These are phyloP conservation scores for Nephotettix cincticeps DNA, from an alignment of 1,140 invertebrate genomes.

Conservation along the genomic window DNA sequence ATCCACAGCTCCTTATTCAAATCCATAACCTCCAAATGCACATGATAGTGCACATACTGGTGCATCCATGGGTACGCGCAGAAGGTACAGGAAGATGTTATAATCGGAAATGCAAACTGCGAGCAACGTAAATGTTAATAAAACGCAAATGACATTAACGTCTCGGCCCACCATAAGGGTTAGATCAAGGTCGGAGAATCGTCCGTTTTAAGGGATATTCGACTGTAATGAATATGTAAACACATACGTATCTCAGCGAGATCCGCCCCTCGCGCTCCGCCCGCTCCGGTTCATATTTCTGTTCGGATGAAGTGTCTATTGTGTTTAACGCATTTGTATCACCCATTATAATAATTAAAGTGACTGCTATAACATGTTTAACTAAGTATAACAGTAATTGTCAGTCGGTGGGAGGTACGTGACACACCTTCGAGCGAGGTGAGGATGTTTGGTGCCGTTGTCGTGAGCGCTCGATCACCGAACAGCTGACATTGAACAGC, in stretches of 20 bases:
- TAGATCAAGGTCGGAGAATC: constrained; percentile 1
- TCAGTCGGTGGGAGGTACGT: too few relatives aligned
- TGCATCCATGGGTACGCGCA: too few relatives aligned
- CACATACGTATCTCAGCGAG: not conserved
- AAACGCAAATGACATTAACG: not conserved
- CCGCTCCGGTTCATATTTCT: not conserved
- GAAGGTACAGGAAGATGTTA: too few relatives aligned
- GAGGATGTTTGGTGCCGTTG: too few relatives aligned
- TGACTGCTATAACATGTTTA: constrained; percentile 6
- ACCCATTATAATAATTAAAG: constrained; percentile 1
- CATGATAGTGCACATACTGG: too few relatives aligned
- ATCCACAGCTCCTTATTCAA: too few relatives aligned
- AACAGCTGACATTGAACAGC: too few relatives aligned
- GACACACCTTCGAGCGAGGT: too few relatives aligned
- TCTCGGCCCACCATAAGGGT: not conserved
- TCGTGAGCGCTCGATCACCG: too few relatives aligned
- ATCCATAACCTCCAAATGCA: too few relatives aligned
- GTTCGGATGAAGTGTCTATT: constrained; percentile 6
- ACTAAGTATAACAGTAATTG: constrained; percentile 3
- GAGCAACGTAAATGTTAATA: not conserved
- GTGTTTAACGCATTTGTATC: not conserved
- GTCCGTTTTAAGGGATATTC: constrained; percentile 3
- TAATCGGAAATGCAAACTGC: not conserved
- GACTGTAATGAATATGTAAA: constrained; percentile 10
- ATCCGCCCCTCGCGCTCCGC: not conserved